These are phyloP conservation scores for Sinocyclocheilus rhinocerous DNA, from an alignment of 2,113 vertebrate genomes.

Conservation along the genomic window DNA sequence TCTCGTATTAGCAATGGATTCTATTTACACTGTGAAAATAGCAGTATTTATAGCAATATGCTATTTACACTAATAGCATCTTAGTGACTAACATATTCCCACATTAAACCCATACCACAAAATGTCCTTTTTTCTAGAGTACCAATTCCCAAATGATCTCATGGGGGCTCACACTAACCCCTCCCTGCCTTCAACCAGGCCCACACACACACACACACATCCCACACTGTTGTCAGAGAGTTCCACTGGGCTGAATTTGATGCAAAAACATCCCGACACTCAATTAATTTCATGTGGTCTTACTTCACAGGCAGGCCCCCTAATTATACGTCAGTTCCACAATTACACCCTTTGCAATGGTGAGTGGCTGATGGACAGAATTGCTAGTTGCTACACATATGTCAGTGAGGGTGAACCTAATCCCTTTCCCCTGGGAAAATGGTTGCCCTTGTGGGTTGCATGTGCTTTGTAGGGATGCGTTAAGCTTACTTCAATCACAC, in stretches of 20 bases:
- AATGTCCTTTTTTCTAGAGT: conserved; percentile 26
- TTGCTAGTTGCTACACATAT: conserved; percentile 34
- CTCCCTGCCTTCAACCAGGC: background rate
- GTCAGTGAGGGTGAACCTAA: conserved; percentile 31
- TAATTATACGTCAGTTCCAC: conserved; percentile 47
- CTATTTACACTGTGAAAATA: no score
- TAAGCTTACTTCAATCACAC: conserved; percentile 19
- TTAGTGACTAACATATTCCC: conserved; percentile 26
- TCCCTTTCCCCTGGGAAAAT: conserved; percentile 51
- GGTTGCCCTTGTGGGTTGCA: conserved; percentile 29
- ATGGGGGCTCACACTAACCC: background rate
- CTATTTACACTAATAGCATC: no score
- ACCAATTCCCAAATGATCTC: conserved; percentile 35
- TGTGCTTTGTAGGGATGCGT: conserved; percentile 33
- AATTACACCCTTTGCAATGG: conserved; percentile 35
- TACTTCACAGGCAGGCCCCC: conserved; percentile 29
- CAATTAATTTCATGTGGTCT: conserved; percentile 45
- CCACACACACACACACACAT: conserved; percentile 27
- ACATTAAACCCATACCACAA: conserved; percentile 52
- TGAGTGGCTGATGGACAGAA: conserved; percentile 35
- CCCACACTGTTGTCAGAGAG: conserved; percentile 19
- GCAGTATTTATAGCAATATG: no score
- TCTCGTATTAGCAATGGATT: no score
- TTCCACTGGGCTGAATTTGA: conserved; percentile 25
- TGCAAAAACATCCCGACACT: conserved; percentile 37